phyloP scores from a whole-genome alignment of 2,888 invertebrate species.

The Tinea trinotella region DNA sequence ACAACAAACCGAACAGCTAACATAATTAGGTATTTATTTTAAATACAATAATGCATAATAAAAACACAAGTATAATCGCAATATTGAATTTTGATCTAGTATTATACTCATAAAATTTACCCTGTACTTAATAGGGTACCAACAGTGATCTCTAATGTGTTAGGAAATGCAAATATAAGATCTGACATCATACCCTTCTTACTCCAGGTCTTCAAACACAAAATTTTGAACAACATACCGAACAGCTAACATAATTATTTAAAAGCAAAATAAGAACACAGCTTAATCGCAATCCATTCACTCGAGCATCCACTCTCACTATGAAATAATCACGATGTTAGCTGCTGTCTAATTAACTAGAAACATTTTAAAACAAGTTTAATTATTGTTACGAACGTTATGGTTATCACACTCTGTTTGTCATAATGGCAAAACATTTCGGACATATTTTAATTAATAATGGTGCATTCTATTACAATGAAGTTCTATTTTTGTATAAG shows the following conservation, averaged over 20 bases:
- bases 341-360: not conserved
- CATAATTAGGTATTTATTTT: too few relatives aligned
- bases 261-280: conserved; percentile 7
- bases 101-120: too few relatives aligned
- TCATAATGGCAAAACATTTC: not conserved
- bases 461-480: too few relatives aligned
- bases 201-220: not conserved
- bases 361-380: conserved; percentile 1
- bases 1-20: too few relatives aligned
- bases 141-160: too few relatives aligned
- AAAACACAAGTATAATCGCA: too few relatives aligned
- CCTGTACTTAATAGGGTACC: too few relatives aligned
- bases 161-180: too few relatives aligned
- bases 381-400: conserved; percentile 3
- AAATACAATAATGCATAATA: too few relatives aligned
- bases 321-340: conserved; percentile 9
- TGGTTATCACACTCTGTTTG: not conserved
- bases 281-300: not conserved
- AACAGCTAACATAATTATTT: conserved; percentile 3
- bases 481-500: too few relatives aligned
- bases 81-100: too few relatives aligned
- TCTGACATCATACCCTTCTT: too few relatives aligned
- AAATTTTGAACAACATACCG: not conserved
- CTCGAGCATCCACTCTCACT: not conserved
- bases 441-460: not conserved